Conservation (phyloP, 2,797 vertebrate species). For the Eulemur rubriventer region DNA sequence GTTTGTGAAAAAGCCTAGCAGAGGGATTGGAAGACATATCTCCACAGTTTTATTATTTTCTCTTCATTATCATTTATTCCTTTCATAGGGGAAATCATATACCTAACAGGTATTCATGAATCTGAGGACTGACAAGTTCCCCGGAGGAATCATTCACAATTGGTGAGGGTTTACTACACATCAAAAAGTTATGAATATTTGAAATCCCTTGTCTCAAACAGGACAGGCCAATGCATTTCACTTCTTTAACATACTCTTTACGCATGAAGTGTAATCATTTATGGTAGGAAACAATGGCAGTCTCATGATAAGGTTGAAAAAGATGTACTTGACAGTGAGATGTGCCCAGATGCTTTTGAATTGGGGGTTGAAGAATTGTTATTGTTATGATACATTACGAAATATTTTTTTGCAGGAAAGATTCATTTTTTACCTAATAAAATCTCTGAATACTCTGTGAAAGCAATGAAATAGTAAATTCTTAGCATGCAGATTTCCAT, state of each 20-base stretch:
- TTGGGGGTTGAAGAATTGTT: neutral
- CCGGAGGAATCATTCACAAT: neutral
- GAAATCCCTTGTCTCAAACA: slow-evolving; percentile 36
- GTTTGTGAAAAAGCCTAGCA: neutral
- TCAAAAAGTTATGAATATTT: slow-evolving; percentile 54
- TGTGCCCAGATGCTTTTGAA: neutral
- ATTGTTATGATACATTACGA: neutral
- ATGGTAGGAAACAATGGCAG: neutral
- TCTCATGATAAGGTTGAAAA: neutral
- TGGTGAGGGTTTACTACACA: neutral
- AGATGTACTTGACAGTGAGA: neutral
- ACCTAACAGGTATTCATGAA: slow-evolving; percentile 29
- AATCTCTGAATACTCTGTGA: slow-evolving; percentile 2
- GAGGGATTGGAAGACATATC: neutral
- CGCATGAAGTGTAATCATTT: neutral
- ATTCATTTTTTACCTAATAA: slow-evolving; percentile 31
- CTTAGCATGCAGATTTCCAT: slow-evolving; percentile 43
- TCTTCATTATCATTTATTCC: neutral
- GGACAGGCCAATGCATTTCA: neutral
- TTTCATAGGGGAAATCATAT: slow-evolving; percentile 24
- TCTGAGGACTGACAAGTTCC: slow-evolving; percentile 11
- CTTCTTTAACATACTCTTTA: slow-evolving; percentile 19
- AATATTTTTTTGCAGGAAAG: neutral
- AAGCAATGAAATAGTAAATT: slow-evolving; percentile 59
- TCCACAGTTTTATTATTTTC: neutral